Evolutionary conservation across 2,888 invertebrate species (phyloP).

Genomic region (Zeuzera pyrina): DNA sequence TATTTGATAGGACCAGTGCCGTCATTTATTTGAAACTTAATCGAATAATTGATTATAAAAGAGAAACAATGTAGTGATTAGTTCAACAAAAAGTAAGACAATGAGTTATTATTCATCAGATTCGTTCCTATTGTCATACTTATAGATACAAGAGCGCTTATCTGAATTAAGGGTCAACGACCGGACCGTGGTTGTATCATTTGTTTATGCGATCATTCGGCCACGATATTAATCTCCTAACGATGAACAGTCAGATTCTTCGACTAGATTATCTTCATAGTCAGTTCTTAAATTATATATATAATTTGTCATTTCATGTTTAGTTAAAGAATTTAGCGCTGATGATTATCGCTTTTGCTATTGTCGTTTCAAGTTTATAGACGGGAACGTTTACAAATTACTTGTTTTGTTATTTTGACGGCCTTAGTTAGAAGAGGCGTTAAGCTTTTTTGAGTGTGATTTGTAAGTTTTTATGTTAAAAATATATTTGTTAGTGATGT

Average conservation of each 20-base stretch:
- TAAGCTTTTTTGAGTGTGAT: no score
- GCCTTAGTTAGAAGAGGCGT: no score
- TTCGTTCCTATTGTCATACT: slow-evolving; percentile 57
- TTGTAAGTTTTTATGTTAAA: no score
- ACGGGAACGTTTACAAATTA: no score
- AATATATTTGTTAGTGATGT: no score
- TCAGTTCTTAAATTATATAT: slow-evolving; percentile 42
- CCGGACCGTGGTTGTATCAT: slow-evolving; percentile 50
- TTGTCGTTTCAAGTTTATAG: no score
- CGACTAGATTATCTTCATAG: slow-evolving; percentile 40
- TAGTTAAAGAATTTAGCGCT: slow-evolving; percentile 25
- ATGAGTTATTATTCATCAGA: slow-evolving; percentile 67
- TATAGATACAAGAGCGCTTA: slow-evolving; percentile 40
- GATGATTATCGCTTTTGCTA: slow-evolving; percentile 26
- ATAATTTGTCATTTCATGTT: slow-evolving; percentile 44
- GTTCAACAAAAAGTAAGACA: slow-evolving; percentile 69
- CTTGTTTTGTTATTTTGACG: no score
- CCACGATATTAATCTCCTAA: slow-evolving; percentile 60
- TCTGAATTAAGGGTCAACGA: slow-evolving; percentile 50
- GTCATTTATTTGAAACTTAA: slow-evolving; percentile 64
- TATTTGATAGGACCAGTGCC: slow-evolving; percentile 48
- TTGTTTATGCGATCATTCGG: slow-evolving; percentile 64
- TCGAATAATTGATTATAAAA: slow-evolving; percentile 70
- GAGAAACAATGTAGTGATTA: slow-evolving; percentile 71
- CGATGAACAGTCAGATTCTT: slow-evolving; percentile 56